Evolutionary conservation across 1,140 invertebrate species (phyloP), one percentile per base, ranked within the genome.

Genomic region (Linepithema humile): DNA sequence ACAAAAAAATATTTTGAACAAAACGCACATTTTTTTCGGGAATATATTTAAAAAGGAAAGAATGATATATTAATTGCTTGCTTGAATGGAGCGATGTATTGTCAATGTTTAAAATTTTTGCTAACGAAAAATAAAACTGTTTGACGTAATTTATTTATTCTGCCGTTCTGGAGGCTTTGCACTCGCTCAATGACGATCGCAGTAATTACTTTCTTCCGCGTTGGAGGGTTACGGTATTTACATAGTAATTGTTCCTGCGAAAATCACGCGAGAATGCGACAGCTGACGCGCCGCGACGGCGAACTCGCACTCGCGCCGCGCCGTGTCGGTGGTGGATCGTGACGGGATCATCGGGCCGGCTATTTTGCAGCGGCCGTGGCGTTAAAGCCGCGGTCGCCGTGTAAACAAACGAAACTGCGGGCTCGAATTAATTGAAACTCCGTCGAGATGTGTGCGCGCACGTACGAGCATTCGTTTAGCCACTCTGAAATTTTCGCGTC

Each of bases 341-440:
- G 78, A 77, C 70, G 80, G 60, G 85, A 86, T 86, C 72, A 86
- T 86, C 62, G 65, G 74, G 29, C 73, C 60, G 80, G 65, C 85
- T 87, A 86, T 87, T 87, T 87, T 84, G 70, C 85, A 69, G 45
- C 40, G 80, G 75, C 65, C 59, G 73, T 48, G 55, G 72, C 64
- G 86, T 55, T 57, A 67, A 72, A 67, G 55, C 45, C 50, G 20
- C 40, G 86, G 83, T 50, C 74, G 50, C 17, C 82, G 70, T 77
- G 85, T 75, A 88, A 88, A 87, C 83, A 88, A 84, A 85, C 87
- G 73, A 77, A 86, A 88, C 69, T 62, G 75, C 74, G 73, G 55
- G 62, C 40, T 62, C 55, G 83, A 88, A 88, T 88, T 88, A 88
- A 87, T 88, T 88, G 85, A 88, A 88, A 88, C 74, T 85, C 74